A percentile compares a stretch with the other conserved stretches of the same genome.
Conservation (phyloP, 64 coral and sea anemone genomes). For the Pocillopora damicornis region DNA sequence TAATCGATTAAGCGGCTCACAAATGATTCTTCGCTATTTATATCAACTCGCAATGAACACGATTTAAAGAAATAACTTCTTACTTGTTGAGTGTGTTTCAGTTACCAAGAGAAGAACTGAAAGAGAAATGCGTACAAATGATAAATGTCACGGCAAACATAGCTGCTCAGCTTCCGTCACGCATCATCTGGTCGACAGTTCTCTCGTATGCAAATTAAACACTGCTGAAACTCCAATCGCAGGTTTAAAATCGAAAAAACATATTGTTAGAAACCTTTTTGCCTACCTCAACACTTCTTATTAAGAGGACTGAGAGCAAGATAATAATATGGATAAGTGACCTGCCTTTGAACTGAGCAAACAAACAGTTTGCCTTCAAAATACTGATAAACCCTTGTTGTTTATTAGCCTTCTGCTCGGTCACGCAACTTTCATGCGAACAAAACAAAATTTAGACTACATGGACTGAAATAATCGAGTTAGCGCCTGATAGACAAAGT, state of each 20-base stretch:
- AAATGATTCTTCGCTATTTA: neutral
- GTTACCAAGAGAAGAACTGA: conserved; percentile 3
- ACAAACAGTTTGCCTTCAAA: neutral
- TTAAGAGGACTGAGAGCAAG: neutral
- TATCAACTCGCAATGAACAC: too few species aligned
- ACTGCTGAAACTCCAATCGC: neutral
- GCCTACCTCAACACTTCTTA: neutral
- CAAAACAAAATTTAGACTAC: neutral
- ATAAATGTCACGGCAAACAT: neutral
- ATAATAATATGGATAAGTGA: neutral
- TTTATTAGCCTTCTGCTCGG: neutral
- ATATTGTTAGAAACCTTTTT: neutral
- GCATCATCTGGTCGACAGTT: neutral
- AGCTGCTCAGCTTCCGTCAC: neutral
- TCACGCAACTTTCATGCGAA: neutral
- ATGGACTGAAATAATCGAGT: neutral
- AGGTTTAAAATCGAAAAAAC: neutral
- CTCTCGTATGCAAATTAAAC: neutral
- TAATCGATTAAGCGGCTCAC: neutral
- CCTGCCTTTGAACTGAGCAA: neutral
- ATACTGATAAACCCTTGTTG: neutral
- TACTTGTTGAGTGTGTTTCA: neutral
- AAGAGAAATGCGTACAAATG: neutral
- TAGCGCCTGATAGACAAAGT: neutral
- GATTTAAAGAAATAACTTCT: neutral